Base-by-base conservation (phyloP, 1,140 invertebrate genomes). In the Penaeus vannamei region DNA sequence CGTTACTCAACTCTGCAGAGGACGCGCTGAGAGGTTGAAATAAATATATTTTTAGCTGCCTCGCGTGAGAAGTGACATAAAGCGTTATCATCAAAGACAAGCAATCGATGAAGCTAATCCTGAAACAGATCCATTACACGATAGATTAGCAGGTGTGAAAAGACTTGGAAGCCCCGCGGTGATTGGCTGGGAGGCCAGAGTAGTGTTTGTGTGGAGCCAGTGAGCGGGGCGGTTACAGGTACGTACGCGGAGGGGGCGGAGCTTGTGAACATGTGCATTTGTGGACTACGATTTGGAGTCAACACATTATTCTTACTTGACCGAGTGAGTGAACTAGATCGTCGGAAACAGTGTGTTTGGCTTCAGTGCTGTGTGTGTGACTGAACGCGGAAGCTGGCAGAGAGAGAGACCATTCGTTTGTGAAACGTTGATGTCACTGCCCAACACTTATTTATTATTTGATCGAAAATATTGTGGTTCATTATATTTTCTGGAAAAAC, bases 231-330 rank as follows among this genome's bases (percentile, higher is more conserved):
- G 42, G 77, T 26, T 36, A 42, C 26, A 42, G 42, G 42, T 26
- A 42, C 26, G 77, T 26, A 42, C 23, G 77, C n/a, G 19, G 64
- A 69, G 66, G 79, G 86, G 86, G 86, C 86, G 86, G 86, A 61
- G 86, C 60, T 80, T 46, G 62, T 23, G 42, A 83, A 87, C 86
- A 87, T 87, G 86, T 87, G 64, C 86, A 87, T 72, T 83, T 64
- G 79, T 86, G 66, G 84, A 84, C 53, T 36, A 42, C 84, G 64
- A 85, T 36, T 66, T 36, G 62, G 42, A 46, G 42, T 64, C 60
- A 82, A 69, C 77, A 66, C 86, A 72, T 82, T 85, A 72, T 72
- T 87, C 76, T 72, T 72, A 82, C 86, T 80, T 83, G 26, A 87
- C 79, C 79, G 79, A 29, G 86, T 87, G 86, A 46, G 61, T 29